Evolutionary conservation across 2,888 invertebrate genomes (phyloP), one percentile per base, ranked within the genome.

Genomic region (Cetonia aurata): DNA sequence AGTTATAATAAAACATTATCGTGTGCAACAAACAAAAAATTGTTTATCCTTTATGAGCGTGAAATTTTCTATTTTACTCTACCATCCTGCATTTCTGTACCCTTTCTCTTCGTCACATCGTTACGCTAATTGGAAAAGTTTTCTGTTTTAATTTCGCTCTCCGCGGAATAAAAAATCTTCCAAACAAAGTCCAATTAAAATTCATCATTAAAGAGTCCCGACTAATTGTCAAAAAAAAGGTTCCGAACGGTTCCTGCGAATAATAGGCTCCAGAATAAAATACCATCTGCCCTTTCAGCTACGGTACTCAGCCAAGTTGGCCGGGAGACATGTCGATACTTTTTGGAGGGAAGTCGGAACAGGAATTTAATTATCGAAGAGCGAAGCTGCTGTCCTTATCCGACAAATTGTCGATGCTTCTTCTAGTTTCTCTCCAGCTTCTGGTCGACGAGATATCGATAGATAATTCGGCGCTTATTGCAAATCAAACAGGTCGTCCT

Each of bases 401-500:
- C 19, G 17, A 37, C 37, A 37, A 37, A 37, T 25, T 25, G 31
- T 3, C 52, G 4, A 17, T 50, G 12, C 10, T 50, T 33, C 8
- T 50, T 62, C 46, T 46, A 17, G 12, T 65, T 37, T 44, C 44
- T 50, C 13, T 50, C n/a, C 12, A 25, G n/a, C 48, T 62, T 31
- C 62, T 48, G 46, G 60, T 60, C 33, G 60, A 31, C 60, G 62
- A 33, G 25, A n/a, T 65, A 65, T 65, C 62, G 50, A 33, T 37
- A 50, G 50, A 50, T 41, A 65, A 65, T 65, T 65, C 50, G 50
- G 50, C 17, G 50, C 50, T 50, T 65, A 65, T 65, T 65, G 62
- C 62, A 37, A 50, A 50, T 41, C 62, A 33, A 50, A 19, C 4
- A 33, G 37, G 31, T 50, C 46, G 33, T 37, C 37, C 2, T 10